Evolutionary conservation across 2,113 vertebrate genomes (phyloP).

Genomic region (Hippocampus abdominalis): DNA sequence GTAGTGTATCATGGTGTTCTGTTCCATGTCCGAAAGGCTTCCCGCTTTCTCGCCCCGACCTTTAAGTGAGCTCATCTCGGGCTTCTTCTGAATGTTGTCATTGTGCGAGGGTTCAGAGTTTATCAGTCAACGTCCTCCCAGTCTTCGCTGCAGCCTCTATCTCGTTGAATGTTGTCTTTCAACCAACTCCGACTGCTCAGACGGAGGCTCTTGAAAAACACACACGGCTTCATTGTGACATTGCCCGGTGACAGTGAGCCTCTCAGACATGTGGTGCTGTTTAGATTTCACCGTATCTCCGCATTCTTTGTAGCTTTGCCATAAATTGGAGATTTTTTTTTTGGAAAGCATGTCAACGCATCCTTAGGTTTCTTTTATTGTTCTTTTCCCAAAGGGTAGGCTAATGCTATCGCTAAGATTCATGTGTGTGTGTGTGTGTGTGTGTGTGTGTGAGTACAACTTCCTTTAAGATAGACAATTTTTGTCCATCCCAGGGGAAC

Average conservation of each 20-base stretch:
- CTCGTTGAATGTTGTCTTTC: conserved; percentile 60
- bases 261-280: conserved; percentile 37
- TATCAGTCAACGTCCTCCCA: conserved; percentile 71
- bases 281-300: conserved; percentile 37
- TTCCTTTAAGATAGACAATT: neutral
- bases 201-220: conserved; percentile 33
- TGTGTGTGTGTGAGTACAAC: neutral
- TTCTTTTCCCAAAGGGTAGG: neutral
- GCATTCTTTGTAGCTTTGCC: conserved; percentile 18
- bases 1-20: neutral
- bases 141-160: conserved; percentile 54
- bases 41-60: conserved; percentile 12
- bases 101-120: conserved; percentile 64
- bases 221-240: conserved; percentile 48
- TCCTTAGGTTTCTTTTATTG: conserved; percentile 20
- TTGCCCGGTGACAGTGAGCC: conserved; percentile 35
- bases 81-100: conserved; percentile 65
- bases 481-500: too few relatives aligned
- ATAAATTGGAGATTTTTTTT: conserved; percentile 18
- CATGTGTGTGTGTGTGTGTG: conserved; percentile 22
- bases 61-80: conserved; percentile 41
- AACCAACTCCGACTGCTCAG: conserved; percentile 46
- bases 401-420: conserved; percentile 1
- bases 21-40: conserved; percentile 3
- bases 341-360: conserved; percentile 31